These are phyloP conservation scores for Camponotus fellah DNA, from an alignment of 2,888 invertebrate species.

Conservation along the genomic window DNA sequence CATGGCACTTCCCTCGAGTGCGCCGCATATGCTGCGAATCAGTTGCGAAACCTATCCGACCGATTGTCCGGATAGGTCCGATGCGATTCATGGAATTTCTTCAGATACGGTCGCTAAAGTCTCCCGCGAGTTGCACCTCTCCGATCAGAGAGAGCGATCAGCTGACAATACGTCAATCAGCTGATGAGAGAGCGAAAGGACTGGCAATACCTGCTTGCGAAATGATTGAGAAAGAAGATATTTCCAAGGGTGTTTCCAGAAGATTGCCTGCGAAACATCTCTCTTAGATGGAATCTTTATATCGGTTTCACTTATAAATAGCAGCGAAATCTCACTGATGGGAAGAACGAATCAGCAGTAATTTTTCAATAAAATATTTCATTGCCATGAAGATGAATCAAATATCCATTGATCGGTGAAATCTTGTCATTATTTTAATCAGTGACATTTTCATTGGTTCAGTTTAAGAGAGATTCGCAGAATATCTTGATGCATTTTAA, in stretches of 20 bases:
- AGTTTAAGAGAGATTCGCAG: too few species aligned
- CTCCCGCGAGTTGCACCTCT: conserved; percentile 38
- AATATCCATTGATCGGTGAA: too few species aligned
- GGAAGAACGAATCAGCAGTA: too few species aligned
- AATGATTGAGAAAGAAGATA: neutral
- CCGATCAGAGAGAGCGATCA: conserved; percentile 38
- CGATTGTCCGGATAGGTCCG: conserved; percentile 58
- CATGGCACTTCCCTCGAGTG: conserved; percentile 78
- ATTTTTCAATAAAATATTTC: too few species aligned
- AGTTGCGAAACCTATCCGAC: conserved; percentile 78
- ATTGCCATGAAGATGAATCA: too few species aligned
- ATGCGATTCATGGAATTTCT: conserved; percentile 54
- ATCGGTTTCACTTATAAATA: neutral
- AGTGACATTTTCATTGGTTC: too few species aligned
- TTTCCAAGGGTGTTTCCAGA: neutral
- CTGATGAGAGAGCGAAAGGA: neutral
- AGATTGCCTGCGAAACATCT: neutral
- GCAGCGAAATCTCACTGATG: too few species aligned
- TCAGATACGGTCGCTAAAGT: conserved; percentile 55
- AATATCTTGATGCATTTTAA: neutral
- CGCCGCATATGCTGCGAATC: conserved; percentile 83
- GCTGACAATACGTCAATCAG: too few species aligned
- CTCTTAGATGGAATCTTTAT: neutral
- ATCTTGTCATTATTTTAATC: too few species aligned
- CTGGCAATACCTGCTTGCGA: conserved; percentile 4